phyloP scores from a whole-genome alignment of 2,113 vertebrate species.

The Alectura lathami region DNA sequence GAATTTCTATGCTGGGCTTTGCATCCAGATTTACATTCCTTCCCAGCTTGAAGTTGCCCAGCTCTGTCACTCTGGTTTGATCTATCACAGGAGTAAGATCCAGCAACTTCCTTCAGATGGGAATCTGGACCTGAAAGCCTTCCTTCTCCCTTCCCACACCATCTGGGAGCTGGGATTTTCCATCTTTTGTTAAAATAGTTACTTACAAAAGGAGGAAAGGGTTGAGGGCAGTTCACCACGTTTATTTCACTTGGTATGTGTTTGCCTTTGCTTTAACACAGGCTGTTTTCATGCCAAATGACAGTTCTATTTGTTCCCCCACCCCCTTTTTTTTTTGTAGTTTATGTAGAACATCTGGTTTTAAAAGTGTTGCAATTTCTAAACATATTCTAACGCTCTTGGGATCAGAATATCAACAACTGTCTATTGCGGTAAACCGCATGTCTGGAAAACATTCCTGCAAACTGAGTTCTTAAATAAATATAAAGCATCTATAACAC shows the following conservation, averaged over 20 bases:
- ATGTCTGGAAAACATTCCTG: constrained; percentile 84
- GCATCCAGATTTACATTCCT: background rate
- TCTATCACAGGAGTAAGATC: constrained; percentile 6
- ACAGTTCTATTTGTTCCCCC: constrained; percentile 60
- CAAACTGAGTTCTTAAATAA: constrained; percentile 85
- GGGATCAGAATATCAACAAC: constrained; percentile 85
- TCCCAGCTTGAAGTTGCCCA: background rate
- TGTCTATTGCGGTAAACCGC: constrained; percentile 82
- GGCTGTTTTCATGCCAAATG: constrained; percentile 58
- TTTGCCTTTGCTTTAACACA: constrained; percentile 44
- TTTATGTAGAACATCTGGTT: constrained; percentile 86
- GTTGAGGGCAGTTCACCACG: constrained; percentile 45
- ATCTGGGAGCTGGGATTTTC: constrained; percentile 39
- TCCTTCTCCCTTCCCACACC: constrained; percentile 15
- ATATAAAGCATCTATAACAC: constrained; percentile 82
- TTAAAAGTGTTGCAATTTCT: constrained; percentile 86
- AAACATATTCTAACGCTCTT: constrained; percentile 86
- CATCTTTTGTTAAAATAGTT: constrained; percentile 41
- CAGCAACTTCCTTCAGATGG: constrained; percentile 8
- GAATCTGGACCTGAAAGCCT: constrained; percentile 13
- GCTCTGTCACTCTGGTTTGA: constrained; percentile 41
- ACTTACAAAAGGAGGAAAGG: constrained; percentile 36
- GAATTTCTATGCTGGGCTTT: background rate
- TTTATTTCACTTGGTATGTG: constrained; percentile 54
- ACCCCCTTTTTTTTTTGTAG: constrained; percentile 56